Percentiles rank a stretch among this genome's conserved stretches.
These are phyloP conservation scores for Clarias gariepinus DNA, from an alignment of 2,113 vertebrate genomes.

Conservation along the genomic window DNA sequence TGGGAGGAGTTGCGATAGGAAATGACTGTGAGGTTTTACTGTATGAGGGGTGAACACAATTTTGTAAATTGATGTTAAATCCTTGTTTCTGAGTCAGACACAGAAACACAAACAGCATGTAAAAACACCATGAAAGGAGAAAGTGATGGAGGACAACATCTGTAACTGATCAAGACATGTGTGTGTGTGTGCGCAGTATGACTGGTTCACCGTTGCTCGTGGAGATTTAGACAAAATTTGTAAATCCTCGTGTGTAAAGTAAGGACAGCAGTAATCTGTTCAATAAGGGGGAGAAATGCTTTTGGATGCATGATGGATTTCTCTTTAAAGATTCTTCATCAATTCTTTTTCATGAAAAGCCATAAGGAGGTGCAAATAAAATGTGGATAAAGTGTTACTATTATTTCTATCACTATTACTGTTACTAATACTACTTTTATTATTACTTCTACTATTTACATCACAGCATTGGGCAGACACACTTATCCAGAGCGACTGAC, in stretches of 20 bases:
- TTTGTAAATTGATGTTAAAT: neutral
- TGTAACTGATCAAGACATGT: constrained; percentile 24
- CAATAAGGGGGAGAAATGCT: neutral
- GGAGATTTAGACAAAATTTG: too few species aligned
- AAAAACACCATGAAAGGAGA: constrained; percentile 32
- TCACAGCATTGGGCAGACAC: too few species aligned
- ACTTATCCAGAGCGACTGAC: too few species aligned
- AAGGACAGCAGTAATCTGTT: neutral
- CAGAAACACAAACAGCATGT: constrained; percentile 15
- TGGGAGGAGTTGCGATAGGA: neutral
- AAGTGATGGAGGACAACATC: constrained; percentile 19
- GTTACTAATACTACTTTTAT: too few species aligned
- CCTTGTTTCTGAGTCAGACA: constrained; percentile 27
- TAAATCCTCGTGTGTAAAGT: too few species aligned
- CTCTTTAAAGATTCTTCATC: neutral
- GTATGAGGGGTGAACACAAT: neutral
- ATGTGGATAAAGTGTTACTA: too few species aligned
- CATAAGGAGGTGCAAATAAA: neutral
- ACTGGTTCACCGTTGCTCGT: neutral
- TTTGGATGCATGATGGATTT: neutral
- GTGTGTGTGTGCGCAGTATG: neutral
- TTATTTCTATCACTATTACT: too few species aligned
- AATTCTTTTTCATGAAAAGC: neutral
- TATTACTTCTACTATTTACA: too few species aligned
- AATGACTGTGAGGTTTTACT: neutral